Base-by-base conservation (phyloP, 2,888 invertebrate species). In the Tipula unca region DNA sequence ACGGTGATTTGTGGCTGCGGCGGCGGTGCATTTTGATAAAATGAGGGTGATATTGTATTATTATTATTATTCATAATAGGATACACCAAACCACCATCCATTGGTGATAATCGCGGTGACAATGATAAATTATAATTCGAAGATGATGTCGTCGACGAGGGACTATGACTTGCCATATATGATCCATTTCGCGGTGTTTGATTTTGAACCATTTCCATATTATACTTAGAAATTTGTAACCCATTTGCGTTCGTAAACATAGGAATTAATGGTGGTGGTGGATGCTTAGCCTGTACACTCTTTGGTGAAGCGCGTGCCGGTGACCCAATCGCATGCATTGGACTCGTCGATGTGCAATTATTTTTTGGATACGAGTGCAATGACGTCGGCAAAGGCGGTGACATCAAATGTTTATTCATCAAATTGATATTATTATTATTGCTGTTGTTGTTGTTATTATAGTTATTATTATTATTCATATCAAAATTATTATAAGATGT, bases 271-370 rank as follows among this genome's bases (percentile, higher is more conserved):
- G 82, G 36, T 29, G 82, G 36, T 25, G 82, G 82, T 3, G 85
- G 82, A 82, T 82, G 85, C n/a, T 82, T 85, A 36, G 29, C 85
- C 20, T 85, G 17, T 32, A 84, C 29, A 36, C 85, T 85, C 29
- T 86, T 86, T 5, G 86, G 86, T 39, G 85, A 85, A 85, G 86
- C 86, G 83, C 86, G 87, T 2, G 86, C 86, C 82, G 86, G 86
- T 48, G 87, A 87, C 8, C 86, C 85, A 0, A 86, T 29, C 48
- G 86, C 54, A 42, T 87, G 87, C n/a, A 85, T 84, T 14, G 86
- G 48, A 85, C 85, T 85, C 32, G 54, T 48, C 29, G 54, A 29
- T 29, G 54, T 54, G 36, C 25, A 36, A 20, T 32, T 36, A 36
- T 14, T 36, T 85, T 54, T 85, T 13, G 85, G 85, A 85, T 85